A percentile compares a stretch with the other conserved stretches of the same genome.
These are phyloP conservation scores for Tautogolabrus adspersus DNA, from an alignment of 2,113 vertebrate species.

Conservation along the genomic window DNA sequence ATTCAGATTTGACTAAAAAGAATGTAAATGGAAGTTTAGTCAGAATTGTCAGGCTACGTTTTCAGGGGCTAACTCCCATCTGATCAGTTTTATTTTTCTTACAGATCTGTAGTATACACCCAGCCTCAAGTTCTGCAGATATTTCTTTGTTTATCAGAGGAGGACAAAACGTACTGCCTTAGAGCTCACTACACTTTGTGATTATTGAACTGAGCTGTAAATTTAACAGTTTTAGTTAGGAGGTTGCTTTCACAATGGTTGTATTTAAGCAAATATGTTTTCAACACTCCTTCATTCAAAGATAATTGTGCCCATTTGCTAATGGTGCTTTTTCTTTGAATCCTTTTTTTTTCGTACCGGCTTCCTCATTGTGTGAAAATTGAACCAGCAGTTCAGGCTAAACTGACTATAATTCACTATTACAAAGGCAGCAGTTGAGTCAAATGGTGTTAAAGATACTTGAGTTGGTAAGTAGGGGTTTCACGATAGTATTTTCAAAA, in stretches of 20 bases:
- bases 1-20: not conserved
- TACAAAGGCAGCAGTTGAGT: not conserved
- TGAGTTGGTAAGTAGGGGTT: too few relatives aligned
- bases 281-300: not conserved
- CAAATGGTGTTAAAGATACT: not conserved
- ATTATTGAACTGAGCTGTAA: not conserved
- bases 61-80: not conserved
- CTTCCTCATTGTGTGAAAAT: not conserved
- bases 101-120: constrained; percentile 15
- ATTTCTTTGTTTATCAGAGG: not conserved
- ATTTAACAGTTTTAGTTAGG: not conserved
- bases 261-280: not conserved
- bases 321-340: not conserved
- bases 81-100: constrained; percentile 10
- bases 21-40: not conserved
- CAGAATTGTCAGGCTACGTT: constrained; percentile 17
- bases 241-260: not conserved
- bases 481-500: not conserved
- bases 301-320: not conserved
- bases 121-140: not conserved
- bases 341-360: not conserved
- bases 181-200: not conserved
- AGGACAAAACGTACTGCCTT: not conserved
- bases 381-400: not conserved
- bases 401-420: constrained; percentile 9